Percentiles rank a stretch among this genome's conserved stretches.
Conservation (phyloP, 2,888 invertebrate genomes). For the Metalampra italica region DNA sequence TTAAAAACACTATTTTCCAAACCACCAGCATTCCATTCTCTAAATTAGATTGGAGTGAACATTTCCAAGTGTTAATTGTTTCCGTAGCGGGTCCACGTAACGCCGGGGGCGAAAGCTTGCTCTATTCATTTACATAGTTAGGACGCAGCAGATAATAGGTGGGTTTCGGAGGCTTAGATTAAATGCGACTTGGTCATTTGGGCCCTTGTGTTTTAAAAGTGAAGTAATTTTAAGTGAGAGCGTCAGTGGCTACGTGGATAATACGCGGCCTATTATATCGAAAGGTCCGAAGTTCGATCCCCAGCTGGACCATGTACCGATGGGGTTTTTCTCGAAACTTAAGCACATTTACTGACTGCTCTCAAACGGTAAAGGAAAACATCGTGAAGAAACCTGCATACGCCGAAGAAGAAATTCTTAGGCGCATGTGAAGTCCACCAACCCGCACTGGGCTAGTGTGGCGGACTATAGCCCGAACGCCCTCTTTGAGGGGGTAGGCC, state of each 20-base stretch:
- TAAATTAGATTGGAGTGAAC: slow-evolving; percentile 4
- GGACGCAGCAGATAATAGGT: slow-evolving; percentile 25
- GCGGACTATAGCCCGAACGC: too few relatives aligned
- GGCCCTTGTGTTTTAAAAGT: not conserved
- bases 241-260: not conserved
- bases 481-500: too few relatives aligned
- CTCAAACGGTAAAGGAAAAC: too few relatives aligned
- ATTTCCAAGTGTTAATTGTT: slow-evolving; percentile 16
- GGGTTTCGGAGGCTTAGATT: slow-evolving; percentile 5
- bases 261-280: too few relatives aligned
- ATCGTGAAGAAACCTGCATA: too few relatives aligned
- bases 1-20: not conserved
- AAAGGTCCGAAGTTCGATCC: too few relatives aligned
- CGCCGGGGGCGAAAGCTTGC: slow-evolving; percentile 9
- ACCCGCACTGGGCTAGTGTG: too few relatives aligned
- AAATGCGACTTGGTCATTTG: slow-evolving; percentile 5
- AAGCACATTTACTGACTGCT: too few relatives aligned
- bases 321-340: too few relatives aligned
- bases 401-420: too few relatives aligned
- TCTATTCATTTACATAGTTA: slow-evolving; percentile 26
- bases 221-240: not conserved
- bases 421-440: too few relatives aligned
- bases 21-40: slow-evolving; percentile 3
- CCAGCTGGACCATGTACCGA: too few relatives aligned
- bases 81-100: slow-evolving; percentile 1